These are phyloP conservation scores for Manacus vitellinus DNA, from an alignment of 2,113 vertebrate species.

Conservation along the genomic window DNA sequence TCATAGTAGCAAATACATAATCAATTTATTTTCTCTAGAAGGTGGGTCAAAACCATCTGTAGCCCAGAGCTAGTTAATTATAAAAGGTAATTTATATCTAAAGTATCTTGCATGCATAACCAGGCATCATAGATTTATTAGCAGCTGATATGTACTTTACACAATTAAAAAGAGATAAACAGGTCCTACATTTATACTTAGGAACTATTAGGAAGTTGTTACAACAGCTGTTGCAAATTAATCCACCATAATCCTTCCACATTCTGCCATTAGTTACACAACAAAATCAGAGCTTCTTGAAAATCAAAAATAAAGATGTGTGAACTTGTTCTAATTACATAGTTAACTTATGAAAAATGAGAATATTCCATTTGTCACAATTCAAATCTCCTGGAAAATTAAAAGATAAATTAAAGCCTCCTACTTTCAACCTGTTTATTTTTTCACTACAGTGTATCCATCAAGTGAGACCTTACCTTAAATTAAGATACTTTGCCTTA, in stretches of 20 bases:
- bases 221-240: constrained; percentile 61
- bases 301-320: constrained; percentile 44
- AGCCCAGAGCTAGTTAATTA: background rate
- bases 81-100: constrained; percentile 11
- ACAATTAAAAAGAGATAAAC: constrained; percentile 51
- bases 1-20: background rate
- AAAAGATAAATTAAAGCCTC: background rate
- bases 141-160: background rate
- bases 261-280: constrained; percentile 37
- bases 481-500: background rate
- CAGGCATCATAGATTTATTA: constrained; percentile 19
- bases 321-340: constrained; percentile 50
- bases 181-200: constrained; percentile 39
- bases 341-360: constrained; percentile 13
- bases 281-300: constrained; percentile 38
- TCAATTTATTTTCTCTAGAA: background rate
- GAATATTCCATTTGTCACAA: background rate
- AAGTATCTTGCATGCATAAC: background rate
- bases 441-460: background rate
- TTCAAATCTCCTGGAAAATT: constrained; percentile 3
- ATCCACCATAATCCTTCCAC: constrained; percentile 45
- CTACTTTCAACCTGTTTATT: background rate
- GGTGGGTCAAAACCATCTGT: background rate
- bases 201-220: constrained; percentile 46
- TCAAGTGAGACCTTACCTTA: background rate